Evolutionary conservation across 2,113 vertebrate genomes (phyloP).

Genomic region (Boulengeromyrus knoepffleri): DNA sequence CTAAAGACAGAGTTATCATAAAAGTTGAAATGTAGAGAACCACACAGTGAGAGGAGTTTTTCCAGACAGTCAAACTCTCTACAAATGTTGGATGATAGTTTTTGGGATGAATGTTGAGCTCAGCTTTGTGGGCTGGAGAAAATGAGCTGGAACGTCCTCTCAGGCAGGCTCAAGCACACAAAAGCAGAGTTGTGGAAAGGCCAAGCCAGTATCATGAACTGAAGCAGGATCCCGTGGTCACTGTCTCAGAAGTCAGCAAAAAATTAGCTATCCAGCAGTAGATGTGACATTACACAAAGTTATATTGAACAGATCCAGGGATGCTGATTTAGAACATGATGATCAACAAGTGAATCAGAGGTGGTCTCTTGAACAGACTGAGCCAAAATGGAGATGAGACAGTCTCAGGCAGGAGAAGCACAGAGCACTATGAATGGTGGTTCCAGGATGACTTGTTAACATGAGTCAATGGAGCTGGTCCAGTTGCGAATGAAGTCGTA

Average conservation of each 20-base stretch:
- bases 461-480: constrained; percentile 45
- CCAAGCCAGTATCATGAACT: not conserved
- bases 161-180: constrained; percentile 44
- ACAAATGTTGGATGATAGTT: constrained; percentile 47
- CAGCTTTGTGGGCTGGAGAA: constrained; percentile 53
- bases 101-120: constrained; percentile 57
- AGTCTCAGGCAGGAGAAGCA: constrained; percentile 39
- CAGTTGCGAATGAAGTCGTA: constrained; percentile 35
- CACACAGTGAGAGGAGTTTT: constrained; percentile 43
- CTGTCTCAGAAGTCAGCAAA: constrained; percentile 27
- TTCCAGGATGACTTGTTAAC: constrained; percentile 36
- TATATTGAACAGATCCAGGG: constrained; percentile 33
- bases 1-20: constrained; percentile 79
- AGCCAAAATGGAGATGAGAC: constrained; percentile 40
- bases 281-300: constrained; percentile 38
- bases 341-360: constrained; percentile 34
- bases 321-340: constrained; percentile 32
- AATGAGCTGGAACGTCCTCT: constrained; percentile 45
- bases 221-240: not conserved
- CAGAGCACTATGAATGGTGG: constrained; percentile 48
- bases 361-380: constrained; percentile 15
- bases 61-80: constrained; percentile 58
- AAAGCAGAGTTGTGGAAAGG: not conserved
- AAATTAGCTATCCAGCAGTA: constrained; percentile 35
- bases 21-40: constrained; percentile 59